Evolutionary conservation across 2,888 invertebrate species (phyloP), one percentile per base, ranked within the genome.

Genomic region (Pteria penguin): DNA sequence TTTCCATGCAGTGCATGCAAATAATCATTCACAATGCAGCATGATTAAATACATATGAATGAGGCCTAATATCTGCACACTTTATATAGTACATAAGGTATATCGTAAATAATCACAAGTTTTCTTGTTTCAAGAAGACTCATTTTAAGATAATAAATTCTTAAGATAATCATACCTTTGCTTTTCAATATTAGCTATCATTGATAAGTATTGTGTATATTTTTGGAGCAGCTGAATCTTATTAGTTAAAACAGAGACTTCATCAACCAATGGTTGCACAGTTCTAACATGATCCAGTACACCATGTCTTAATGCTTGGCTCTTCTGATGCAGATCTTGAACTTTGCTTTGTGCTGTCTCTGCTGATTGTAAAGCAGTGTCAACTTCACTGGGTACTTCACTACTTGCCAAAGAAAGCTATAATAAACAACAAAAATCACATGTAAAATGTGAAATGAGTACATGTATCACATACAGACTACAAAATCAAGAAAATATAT

Each of bases 341-440:
- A 89, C 80, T 31, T 84, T 69, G 18, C 75, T 79, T 18, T 82
- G 81, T 8, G 84, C 85, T 4, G 78, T 71, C 69, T 90, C 87
- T 22, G 89, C 90, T 76, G 84, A 85, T 57, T 75, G 79, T 14
- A 89, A 81, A 14, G 89, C 90, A 58, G 78, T 84, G 22, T 88
- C 83, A 29, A 91, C 88, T 68, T 90, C 88, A 75, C 79, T 81
- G 8, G 91, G 90, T 27, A 88, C 88, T 72, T 90, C 90, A 74
- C 84, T 83, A 60, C 88, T 88, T 4, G 88, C 90, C 55, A 87
- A 73, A 18, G 86, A 85, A 31, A 91, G 79, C 91, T 91, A 80
- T 80, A 76, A 55, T 8, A 52, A 11, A 61, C 55, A 31, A 2
- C n/a, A n/a, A n/a, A n/a, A n/a, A n/a, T n/a, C n/a, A n/a, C n/a